Evolutionary conservation across 2,888 invertebrate genomes (phyloP).

Genomic region (Cantharis rustica): DNA sequence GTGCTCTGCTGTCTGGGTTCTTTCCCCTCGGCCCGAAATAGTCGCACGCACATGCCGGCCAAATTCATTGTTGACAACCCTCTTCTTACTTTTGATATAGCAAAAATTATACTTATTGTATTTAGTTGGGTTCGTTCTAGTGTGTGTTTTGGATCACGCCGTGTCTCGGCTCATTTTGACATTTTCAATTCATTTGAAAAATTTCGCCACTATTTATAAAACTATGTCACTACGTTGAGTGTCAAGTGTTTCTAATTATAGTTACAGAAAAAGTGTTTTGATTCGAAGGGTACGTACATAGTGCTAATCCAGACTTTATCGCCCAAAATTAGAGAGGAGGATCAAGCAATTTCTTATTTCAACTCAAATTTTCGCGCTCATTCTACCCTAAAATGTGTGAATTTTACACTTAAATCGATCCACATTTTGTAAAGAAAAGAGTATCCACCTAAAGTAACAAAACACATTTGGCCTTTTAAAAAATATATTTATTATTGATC

Average conservation of each 20-base stretch:
- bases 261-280: neutral
- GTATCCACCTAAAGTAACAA: neutral
- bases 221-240: neutral
- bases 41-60: constrained; percentile 37
- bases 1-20: constrained; percentile 38
- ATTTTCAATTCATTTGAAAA: neutral
- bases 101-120: constrained; percentile 21
- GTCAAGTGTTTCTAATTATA: neutral
- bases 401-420: neutral
- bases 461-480: neutral
- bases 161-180: neutral
- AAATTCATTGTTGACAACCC: constrained; percentile 35
- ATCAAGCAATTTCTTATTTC: neutral
- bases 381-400: neutral
- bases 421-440: neutral
- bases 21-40: constrained; percentile 39
- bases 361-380: no score
- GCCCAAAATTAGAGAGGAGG: neutral
- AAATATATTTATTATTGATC: neutral
- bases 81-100: constrained; percentile 24
- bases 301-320: neutral
- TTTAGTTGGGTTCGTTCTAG: neutral
- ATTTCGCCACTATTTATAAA: neutral
- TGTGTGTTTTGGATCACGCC: neutral
- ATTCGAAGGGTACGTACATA: neutral